These are phyloP conservation scores for Drosophila pruinosa DNA, from an alignment of 1,140 invertebrate species.

Conservation along the genomic window DNA sequence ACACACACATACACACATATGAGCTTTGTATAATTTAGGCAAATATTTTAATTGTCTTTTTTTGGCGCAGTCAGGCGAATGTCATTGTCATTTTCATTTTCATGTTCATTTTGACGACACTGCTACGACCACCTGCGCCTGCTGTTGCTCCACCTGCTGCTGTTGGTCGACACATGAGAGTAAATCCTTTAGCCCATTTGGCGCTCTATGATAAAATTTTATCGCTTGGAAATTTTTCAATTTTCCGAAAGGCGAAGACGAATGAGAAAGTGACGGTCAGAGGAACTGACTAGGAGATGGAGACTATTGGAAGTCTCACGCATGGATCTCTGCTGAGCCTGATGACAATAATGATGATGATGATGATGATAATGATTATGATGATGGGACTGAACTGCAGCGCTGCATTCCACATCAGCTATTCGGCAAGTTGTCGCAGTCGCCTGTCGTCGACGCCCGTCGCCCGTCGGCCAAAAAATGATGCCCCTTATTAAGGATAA, in stretches of 20 bases:
- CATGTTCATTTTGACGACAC: neutral
- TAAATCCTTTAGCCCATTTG: conserved; percentile 30
- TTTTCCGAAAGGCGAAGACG: conserved; percentile 42
- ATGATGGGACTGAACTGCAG: conserved; percentile 7
- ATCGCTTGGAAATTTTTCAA: conserved; percentile 77
- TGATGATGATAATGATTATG: conserved; percentile 1
- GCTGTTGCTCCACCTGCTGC: conserved; percentile 29
- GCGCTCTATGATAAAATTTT: conserved; percentile 59
- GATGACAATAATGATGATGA: neutral
- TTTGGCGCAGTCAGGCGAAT: conserved; percentile 16
- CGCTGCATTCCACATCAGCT: conserved; percentile 19
- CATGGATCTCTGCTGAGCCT: conserved; percentile 2
- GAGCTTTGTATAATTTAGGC: conserved; percentile 56
- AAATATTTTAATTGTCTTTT: conserved; percentile 77
- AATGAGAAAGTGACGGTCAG: neutral
- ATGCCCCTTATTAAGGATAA: conserved; percentile 74
- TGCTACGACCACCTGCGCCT: conserved; percentile 42
- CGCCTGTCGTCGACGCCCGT: neutral
- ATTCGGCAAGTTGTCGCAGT: neutral
- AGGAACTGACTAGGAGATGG: neutral
- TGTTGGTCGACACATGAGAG: neutral
- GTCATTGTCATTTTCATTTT: conserved; percentile 39
- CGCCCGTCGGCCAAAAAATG: neutral
- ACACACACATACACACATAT: neutral
- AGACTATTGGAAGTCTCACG: neutral